Base-by-base conservation (phyloP, 2,888 invertebrate genomes). In the Plemyria rubiginata region DNA sequence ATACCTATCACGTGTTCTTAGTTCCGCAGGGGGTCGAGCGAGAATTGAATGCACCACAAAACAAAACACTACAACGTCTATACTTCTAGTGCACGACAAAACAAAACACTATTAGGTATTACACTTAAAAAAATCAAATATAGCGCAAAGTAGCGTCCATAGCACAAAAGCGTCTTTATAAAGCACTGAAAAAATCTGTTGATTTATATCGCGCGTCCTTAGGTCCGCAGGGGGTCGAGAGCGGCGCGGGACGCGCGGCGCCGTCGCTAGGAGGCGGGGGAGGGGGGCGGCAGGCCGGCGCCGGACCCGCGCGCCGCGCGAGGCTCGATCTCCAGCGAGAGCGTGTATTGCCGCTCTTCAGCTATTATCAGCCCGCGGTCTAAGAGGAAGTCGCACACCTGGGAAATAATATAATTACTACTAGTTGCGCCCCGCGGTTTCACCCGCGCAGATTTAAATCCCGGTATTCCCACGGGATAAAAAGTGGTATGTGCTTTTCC, bases 291-390 rank as follows among this genome's bases (percentile, higher is more conserved):
- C 76, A 82, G 81, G 11, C 84, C 85, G 0, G 86, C 80, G 12
- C 84, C 81, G 8, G 85, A 85, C 1, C 89, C 90, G 0, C 90
- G 87, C 2, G 89, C 74, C 40, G 94, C 94, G 58, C 97, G 94
- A 0, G 98, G 98, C 88, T 98, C 98, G 70, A 98, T 95, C 81
- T 96, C 95, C 75, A 98, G 89, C 0, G 98, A 98, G 71, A 96
- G 93, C 60, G 94, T 94, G 89, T 98, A 98, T 62, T 98, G 94
- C 38, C 97, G 96, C 85, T 98, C 98, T 79, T 97, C 97, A 48
- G 96, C 95, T 72, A 97, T 93, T 56, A 97, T 93, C 54, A 97
- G 90, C 15, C 95, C 95, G 1, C 95, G 94, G 84, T 98, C 98
- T 76, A 98, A 88, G 8, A 98, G 91, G 83, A 98, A 98, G 72